A percentile compares a stretch with the other conserved stretches of the same genome.
Conservation (phyloP, 2,797 vertebrate genomes). For the Artibeus lituratus region DNA sequence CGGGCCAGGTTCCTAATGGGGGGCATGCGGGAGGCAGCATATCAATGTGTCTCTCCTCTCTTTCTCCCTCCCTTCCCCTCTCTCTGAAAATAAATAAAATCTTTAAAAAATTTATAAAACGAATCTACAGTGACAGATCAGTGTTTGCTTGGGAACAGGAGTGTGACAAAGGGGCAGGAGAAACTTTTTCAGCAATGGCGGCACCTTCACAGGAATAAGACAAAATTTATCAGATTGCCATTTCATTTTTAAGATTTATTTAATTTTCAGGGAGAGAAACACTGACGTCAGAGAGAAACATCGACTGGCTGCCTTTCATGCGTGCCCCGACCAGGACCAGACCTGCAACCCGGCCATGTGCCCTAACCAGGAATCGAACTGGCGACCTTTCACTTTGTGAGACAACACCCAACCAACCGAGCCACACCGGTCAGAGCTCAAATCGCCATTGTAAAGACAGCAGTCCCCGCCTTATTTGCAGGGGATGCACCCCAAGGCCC, state of each 20-base stretch:
- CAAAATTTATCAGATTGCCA: not conserved
- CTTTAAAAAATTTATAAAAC: not conserved
- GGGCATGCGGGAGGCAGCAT: not conserved
- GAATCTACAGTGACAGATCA: not conserved
- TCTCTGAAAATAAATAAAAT: not conserved
- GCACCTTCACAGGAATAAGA: not conserved
- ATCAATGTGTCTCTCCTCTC: not conserved
- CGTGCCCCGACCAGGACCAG: not conserved
- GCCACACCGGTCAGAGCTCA: not conserved
- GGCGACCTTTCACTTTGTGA: not conserved
- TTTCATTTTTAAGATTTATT: not conserved
- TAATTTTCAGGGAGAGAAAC: too few relatives aligned
- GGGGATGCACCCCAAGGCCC: not conserved
- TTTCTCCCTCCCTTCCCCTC: not conserved
- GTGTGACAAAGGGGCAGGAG: not conserved
- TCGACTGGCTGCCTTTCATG: not conserved
- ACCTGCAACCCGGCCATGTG: not conserved
- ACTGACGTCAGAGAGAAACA: not conserved
- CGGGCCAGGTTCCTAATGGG: not conserved
- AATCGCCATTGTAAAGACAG: not conserved
- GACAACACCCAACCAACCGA: not conserved
- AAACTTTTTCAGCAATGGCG: not conserved
- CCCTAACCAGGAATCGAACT: not conserved
- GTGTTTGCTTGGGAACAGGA: fast-evolving
- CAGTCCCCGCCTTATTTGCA: not conserved